A percentile compares a stretch with the other conserved stretches of the same genome.
Conservation (phyloP, 2,797 vertebrate genomes). For the Enteromius unitaeniatus region DNA sequence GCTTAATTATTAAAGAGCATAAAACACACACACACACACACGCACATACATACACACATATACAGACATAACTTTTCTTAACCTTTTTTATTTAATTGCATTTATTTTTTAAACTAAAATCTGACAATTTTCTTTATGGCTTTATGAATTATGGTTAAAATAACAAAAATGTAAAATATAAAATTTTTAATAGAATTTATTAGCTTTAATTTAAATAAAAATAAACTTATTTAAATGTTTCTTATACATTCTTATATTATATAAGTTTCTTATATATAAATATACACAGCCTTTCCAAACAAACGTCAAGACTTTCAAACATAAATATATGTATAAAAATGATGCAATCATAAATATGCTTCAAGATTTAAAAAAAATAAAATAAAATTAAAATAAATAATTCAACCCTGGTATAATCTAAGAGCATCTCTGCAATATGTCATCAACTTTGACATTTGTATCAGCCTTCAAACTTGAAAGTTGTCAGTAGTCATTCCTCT, state of each 20-base stretch:
- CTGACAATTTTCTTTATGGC: too few species aligned
- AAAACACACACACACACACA: not conserved
- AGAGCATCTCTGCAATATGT: not conserved
- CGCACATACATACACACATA: too few species aligned
- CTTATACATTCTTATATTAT: too few species aligned
- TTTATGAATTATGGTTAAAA: not conserved
- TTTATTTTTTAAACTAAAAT: too few species aligned
- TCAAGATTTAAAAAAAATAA: not conserved
- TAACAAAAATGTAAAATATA: too few species aligned
- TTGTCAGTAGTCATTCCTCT: conserved; percentile 6
- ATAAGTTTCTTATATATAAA: not conserved
- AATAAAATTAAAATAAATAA: not conserved
- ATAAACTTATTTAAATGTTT: not conserved
- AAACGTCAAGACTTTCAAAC: not conserved
- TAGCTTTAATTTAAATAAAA: not conserved
- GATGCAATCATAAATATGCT: not conserved
- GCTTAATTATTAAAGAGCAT: not conserved
- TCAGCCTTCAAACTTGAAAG: not conserved
- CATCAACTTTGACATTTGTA: too few species aligned
- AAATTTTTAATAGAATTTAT: not conserved
- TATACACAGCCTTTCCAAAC: not conserved
- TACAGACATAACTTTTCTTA: not conserved
- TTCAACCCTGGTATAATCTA: not conserved
- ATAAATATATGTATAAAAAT: not conserved
- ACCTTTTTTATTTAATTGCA: too few species aligned